Evolutionary conservation across 2,113 vertebrate genomes (phyloP), one percentile per base, ranked within the genome.

Genomic region (Neoarius graeffei): DNA sequence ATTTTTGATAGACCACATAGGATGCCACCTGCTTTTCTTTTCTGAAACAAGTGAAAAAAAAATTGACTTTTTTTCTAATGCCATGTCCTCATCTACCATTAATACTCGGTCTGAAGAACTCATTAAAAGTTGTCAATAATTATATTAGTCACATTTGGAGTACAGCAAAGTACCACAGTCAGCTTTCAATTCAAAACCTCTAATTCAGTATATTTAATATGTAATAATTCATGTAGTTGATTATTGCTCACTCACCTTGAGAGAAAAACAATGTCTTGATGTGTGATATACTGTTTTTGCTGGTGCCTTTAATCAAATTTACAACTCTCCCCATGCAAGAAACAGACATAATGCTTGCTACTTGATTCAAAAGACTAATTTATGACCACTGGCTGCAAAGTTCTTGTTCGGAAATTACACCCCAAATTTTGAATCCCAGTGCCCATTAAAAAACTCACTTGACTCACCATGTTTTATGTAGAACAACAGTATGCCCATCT

Each of bases 1-100:
- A 87, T 87, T 83, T 86, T 89, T 88, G 83, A 88, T 85, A 87
- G 87, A 87, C 90, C 89, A 86, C 87, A 88, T 88, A 80, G 82
- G 88, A 88, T 91, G 87, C 66, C 86, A 91, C 88, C 88, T 89
- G 87, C 82, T 85, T 84, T 71, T 85, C 56, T 86, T 83, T 60
- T 86, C 48, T 66, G 60, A 66, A 83, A 86, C 85, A 84, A 71
- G 85, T 83, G 73, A 88, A 86, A 85, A 88, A 86, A 85, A 42
- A 42, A 30, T 59, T 14, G 8, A 66, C 17, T 50, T 7, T 74
- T 48, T 54, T 15, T 73, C 48, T 42, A 62, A 54, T 81, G 19
- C 25, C 14, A 77, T 54, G 15, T 5, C 8, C n/a, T 73, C 13
- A 14, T 14, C 50, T 54, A 54, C 52, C 23, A 13, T 25, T 25